phyloP scores from a whole-genome alignment of 2,888 invertebrate genomes.

The Dynastes tityus region DNA sequence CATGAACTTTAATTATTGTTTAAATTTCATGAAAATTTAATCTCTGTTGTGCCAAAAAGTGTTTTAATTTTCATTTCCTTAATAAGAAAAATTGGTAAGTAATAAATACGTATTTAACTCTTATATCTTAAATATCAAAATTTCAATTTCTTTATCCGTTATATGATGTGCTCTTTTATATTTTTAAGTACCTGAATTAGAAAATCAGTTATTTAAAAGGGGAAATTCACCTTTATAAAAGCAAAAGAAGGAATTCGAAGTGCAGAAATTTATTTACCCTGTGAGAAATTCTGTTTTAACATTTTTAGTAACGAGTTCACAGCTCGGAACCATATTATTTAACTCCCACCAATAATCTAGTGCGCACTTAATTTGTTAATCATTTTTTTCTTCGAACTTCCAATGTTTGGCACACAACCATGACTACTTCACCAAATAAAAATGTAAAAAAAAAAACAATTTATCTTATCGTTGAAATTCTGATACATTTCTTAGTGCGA shows the following conservation, averaged over 20 bases:
- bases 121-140: slow-evolving; percentile 18
- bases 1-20: background rate
- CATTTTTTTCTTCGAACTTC: background rate
- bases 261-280: no score
- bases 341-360: no score
- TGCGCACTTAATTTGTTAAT: background rate
- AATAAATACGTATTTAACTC: slow-evolving; percentile 9
- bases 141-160: slow-evolving; percentile 10
- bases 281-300: background rate
- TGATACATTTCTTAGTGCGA: slow-evolving; percentile 19
- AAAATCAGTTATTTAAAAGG: background rate
- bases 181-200: background rate
- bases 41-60: background rate
- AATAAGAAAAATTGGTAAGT: background rate
- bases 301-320: background rate
- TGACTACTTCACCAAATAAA: background rate
- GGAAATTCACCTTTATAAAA: background rate
- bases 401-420: background rate
- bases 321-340: background rate
- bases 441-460: background rate
- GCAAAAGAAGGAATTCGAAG: no score
- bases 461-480: slow-evolving; percentile 17
- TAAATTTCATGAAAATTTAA: slow-evolving; percentile 4
- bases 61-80: background rate
- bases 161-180: no score